Conservation (phyloP, 2,888 invertebrate genomes). For the Cosmia trapezina region DNA sequence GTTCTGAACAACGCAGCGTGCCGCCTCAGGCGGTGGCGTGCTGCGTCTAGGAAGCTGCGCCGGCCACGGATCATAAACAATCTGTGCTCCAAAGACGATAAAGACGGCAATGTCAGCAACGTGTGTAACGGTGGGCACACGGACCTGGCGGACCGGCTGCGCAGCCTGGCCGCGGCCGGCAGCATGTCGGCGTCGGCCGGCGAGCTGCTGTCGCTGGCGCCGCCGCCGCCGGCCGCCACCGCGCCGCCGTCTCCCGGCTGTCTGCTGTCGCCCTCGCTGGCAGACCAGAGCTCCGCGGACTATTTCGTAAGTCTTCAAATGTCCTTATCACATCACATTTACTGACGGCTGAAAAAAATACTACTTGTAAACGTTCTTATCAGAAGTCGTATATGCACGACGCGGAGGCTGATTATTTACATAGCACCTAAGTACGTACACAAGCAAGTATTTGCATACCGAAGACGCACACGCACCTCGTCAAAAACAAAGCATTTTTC, state of each 20-base stretch:
- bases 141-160: slow-evolving; percentile 85
- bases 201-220: slow-evolving; percentile 86
- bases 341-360: slow-evolving; percentile 41
- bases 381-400: slow-evolving; percentile 49
- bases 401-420: slow-evolving; percentile 64
- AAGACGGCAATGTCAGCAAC: slow-evolving; percentile 72
- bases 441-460: slow-evolving; percentile 55
- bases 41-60: slow-evolving; percentile 87
- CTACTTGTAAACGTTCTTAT: slow-evolving; percentile 56
- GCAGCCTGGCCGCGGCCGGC: slow-evolving; percentile 86
- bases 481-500: slow-evolving; percentile 60
- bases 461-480: slow-evolving; percentile 61
- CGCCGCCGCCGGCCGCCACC: slow-evolving; percentile 86
- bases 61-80: slow-evolving; percentile 88
- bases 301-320: slow-evolving; percentile 83
- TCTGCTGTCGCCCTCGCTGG: slow-evolving; percentile 84
- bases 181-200: slow-evolving; percentile 86
- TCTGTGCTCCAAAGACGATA: slow-evolving; percentile 79
- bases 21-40: slow-evolving; percentile 87
- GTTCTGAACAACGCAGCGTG: slow-evolving; percentile 86
- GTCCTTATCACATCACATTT: slow-evolving; percentile 34
- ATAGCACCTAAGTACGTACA: slow-evolving; percentile 56
- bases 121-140: slow-evolving; percentile 79
- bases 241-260: slow-evolving; percentile 88
- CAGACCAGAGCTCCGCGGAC: slow-evolving; percentile 84